These are phyloP conservation scores for Lycorma delicatula DNA, from an alignment of 1,140 invertebrate species.

Conservation along the genomic window DNA sequence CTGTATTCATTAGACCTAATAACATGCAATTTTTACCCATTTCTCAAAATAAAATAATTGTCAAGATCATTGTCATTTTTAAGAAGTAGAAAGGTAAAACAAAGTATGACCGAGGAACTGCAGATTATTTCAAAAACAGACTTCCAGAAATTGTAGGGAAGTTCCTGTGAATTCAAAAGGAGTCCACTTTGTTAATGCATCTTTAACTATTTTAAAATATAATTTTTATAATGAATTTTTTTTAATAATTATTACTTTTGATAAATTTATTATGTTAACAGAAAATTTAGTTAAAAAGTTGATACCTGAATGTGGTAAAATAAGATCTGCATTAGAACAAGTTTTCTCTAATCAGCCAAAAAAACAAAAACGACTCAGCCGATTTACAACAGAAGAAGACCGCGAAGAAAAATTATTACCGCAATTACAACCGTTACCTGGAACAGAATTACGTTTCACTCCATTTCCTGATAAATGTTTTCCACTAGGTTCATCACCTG, in stretches of 20 bases:
- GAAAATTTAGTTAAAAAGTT: constrained; percentile 43
- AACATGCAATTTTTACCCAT: too few relatives aligned
- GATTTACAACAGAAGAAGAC: constrained; percentile 43
- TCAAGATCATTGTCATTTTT: too few relatives aligned
- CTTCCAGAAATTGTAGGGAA: not conserved
- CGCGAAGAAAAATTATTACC: constrained; percentile 70
- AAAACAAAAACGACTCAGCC: constrained; percentile 32
- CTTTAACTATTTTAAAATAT: too few relatives aligned
- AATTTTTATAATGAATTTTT: too few relatives aligned
- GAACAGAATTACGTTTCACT: constrained; percentile 72
- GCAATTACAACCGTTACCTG: constrained; percentile 64
- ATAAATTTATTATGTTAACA: constrained; percentile 30
- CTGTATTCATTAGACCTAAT: too few relatives aligned
- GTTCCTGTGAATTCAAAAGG: too few relatives aligned
- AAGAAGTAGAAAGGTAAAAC: too few relatives aligned
- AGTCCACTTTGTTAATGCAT: too few relatives aligned
- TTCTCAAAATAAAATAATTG: too few relatives aligned
- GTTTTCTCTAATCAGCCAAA: constrained; percentile 37
- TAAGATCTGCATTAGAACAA: constrained; percentile 62
- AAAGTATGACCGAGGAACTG: not conserved
- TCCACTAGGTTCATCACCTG: constrained; percentile 64
- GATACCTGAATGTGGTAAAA: constrained; percentile 50
- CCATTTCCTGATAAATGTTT: constrained; percentile 65
- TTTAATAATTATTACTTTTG: constrained; percentile 1
- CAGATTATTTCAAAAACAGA: not conserved